Base-by-base conservation (phyloP, 2,113 vertebrate species). In the Lagopus leucura region DNA sequence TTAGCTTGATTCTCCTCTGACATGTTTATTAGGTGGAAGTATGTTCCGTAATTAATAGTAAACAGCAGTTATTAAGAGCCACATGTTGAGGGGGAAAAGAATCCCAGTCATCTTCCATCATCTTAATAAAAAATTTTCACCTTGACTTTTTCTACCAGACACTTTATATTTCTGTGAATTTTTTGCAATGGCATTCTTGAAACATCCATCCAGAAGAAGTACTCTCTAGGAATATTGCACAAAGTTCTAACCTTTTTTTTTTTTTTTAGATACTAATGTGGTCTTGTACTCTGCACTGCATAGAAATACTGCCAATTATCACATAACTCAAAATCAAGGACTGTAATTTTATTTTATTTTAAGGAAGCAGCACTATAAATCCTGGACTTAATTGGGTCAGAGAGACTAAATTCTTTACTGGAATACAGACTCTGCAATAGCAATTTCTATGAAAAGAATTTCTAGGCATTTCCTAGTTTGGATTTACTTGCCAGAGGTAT, bases 11-110 rank as follows among this genome's bases (percentile, higher is more conserved):
- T 94, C 52, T 91, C 81, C 66, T 75, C 85, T 75, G 89, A 83
- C 40, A 4, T 89, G 66, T 67, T 89, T 82, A 82, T 94, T 84
- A 81, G 63, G 17, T 43, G 13, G 65, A 96, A 94, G 77, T 52
- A 72, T 75, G 93, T 87, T 92, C 93, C 78, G 61, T 87, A 95
- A 94, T 96, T 93, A 95, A 93, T 55, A 90, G 90, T 89, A 96
- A 96, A 93, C 76, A 94, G 72, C 50, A 74, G 32, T 86, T 95
- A 94, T 92, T 92, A 90, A 92, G 82, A 92, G 34, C 38, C 70
- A 61, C 73, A 65, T 87, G 14, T 22, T 93, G 57, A 90, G 38
- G 47, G 43, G 21, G 34, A 69, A 76, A 93, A 87, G 42, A 87
- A 88, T 93, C 52, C 57, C 87, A 94, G 71, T 72, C 25, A 91